Conservation (phyloP, 1,140 invertebrate genomes). For the Danaus plexippus region DNA sequence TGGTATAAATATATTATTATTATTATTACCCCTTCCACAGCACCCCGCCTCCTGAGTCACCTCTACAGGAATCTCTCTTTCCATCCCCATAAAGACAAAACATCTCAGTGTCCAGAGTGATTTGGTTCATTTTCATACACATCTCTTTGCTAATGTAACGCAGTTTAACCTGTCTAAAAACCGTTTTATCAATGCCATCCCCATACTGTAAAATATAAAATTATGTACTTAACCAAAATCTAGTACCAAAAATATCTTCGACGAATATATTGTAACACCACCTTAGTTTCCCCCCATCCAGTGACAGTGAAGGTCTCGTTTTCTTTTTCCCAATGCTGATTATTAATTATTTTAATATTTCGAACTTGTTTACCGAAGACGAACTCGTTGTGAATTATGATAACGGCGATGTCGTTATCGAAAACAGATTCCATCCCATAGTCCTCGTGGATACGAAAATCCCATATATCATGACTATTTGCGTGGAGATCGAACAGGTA, state of each 20-base stretch:
- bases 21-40: slow-evolving; percentile 30
- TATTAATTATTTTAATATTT: slow-evolving; percentile 24
- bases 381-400: slow-evolving; percentile 32
- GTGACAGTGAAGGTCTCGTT: slow-evolving; percentile 27
- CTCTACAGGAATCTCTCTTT: slow-evolving; percentile 37
- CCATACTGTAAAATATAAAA: slow-evolving; percentile 30
- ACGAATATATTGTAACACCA: slow-evolving; percentile 3
- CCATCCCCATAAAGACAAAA: slow-evolving; percentile 42
- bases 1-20: too few relatives aligned
- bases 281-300: slow-evolving; percentile 37
- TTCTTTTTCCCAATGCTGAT: slow-evolving; percentile 27
- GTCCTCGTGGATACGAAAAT: slow-evolving; percentile 28
- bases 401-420: slow-evolving; percentile 36
- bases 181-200: slow-evolving; percentile 17
- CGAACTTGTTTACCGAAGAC: slow-evolving; percentile 23
- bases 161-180: slow-evolving; percentile 25
- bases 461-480: slow-evolving; percentile 29
- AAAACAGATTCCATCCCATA: slow-evolving; percentile 23
- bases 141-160: slow-evolving; percentile 18
- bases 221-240: slow-evolving; percentile 1
- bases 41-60: slow-evolving; percentile 44
- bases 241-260: neutral
- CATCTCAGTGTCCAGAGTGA: slow-evolving; percentile 33
- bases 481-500: slow-evolving; percentile 23
- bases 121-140: slow-evolving; percentile 27